Percentiles rank a stretch among this genome's conserved stretches.
Conservation (phyloP, 2,797 vertebrate species). For the Neostethus bicornis region DNA sequence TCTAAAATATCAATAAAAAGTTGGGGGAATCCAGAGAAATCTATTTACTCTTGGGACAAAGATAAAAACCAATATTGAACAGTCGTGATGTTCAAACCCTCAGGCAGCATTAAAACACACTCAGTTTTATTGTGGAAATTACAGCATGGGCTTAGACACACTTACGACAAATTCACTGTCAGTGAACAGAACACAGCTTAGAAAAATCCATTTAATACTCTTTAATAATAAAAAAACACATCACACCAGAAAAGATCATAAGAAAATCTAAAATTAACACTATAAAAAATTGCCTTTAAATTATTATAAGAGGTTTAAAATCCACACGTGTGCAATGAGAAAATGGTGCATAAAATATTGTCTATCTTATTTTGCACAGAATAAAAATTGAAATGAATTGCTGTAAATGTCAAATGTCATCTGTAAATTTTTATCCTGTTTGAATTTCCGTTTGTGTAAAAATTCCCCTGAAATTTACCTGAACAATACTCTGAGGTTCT, state of each 20-base stretch:
- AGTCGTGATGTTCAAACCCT: neutral
- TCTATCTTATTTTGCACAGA: too few species aligned
- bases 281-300: too few species aligned
- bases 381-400: too few species aligned
- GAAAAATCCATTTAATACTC: neutral
- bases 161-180: neutral
- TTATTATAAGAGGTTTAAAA: too few species aligned
- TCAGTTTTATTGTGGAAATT: neutral
- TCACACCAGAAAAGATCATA: neutral
- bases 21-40: conserved; percentile 1
- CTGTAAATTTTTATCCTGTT: too few species aligned
- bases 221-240: neutral
- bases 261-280: too few species aligned
- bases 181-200: neutral
- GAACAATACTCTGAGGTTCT: too few species aligned
- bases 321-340: too few species aligned
- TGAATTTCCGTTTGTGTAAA: too few species aligned
- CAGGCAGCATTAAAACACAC: neutral
- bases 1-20: conserved; percentile 5
- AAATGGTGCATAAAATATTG: too few species aligned
- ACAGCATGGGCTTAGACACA: neutral
- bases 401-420: too few species aligned
- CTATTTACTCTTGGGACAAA: neutral
- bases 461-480: too few species aligned
- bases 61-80: conserved; percentile 8